Conservation (phyloP, 2,888 invertebrate genomes). For the Neelides folsomi region DNA sequence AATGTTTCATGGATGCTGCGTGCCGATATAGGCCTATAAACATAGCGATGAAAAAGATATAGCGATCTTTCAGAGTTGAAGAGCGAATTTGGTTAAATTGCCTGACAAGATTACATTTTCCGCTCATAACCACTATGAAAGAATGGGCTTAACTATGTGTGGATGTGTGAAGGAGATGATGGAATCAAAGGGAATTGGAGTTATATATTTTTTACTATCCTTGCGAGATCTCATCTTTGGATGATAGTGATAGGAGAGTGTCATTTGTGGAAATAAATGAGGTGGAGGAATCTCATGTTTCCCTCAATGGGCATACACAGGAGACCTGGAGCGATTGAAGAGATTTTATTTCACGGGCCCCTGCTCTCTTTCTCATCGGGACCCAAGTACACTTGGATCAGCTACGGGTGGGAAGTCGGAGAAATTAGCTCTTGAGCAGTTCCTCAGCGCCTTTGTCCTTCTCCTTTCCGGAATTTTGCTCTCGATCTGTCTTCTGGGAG, state of each 20-base stretch:
- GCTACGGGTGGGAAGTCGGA: conserved; percentile 57
- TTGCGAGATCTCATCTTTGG: conserved; percentile 3
- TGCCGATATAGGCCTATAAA: too few relatives aligned
- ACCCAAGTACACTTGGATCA: conserved; percentile 22
- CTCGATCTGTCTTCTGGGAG: conserved; percentile 68
- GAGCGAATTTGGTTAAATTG: too few relatives aligned
- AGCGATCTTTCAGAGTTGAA: too few relatives aligned
- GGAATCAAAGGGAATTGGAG: too few relatives aligned
- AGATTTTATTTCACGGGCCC: conserved; percentile 84
- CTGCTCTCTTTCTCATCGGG: conserved; percentile 42
- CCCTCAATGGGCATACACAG: conserved; percentile 37
- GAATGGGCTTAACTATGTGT: too few relatives aligned
- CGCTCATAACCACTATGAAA: too few relatives aligned
- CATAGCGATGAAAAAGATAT: too few relatives aligned
- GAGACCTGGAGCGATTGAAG: conserved; percentile 85
- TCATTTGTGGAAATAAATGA: not conserved
- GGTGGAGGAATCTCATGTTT: not conserved
- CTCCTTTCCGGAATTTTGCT: conserved; percentile 87
- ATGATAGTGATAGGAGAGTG: not conserved
- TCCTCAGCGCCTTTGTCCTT: conserved; percentile 89
- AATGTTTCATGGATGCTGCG: too few relatives aligned
- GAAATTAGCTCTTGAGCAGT: conserved; percentile 82
- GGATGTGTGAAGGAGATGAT: too few relatives aligned
- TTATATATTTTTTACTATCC: too few relatives aligned
- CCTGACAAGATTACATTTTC: too few relatives aligned